Base-by-base conservation (phyloP, 2,888 invertebrate genomes). In the Tetranychus truncatus region DNA sequence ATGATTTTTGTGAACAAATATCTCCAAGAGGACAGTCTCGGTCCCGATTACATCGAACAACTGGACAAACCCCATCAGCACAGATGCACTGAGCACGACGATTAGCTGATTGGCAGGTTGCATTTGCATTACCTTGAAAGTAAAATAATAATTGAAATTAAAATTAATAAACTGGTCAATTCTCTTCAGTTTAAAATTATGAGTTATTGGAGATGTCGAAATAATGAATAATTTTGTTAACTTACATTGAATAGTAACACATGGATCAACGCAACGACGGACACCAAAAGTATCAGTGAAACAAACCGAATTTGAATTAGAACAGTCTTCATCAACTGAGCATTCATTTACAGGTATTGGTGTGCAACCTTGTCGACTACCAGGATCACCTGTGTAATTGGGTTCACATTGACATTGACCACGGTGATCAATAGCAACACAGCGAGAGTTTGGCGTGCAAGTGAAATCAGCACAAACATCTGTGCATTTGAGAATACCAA, bases 21-120 rank as follows among this genome's bases (percentile, higher is more conserved):
- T 93, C 92, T 66, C 90, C 91, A 79, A 88, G 89, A 74, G 90
- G 87, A 80, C 94, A 94, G 81, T 93, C 92, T 78, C 92, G 91
- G 81, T 92, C 92, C 11, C 87, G 85, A 80, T 88, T 87, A 79
- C 91, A 91, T 75, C 89, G 86, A 84, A 93, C 93, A 78, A 34
- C 34, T 5, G 92, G 92, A 81, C 88, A 88, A 78, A 92, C 84
- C 3, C 34, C 34, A 5, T 34, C 34, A 66, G 90, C 89, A 81
- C 93, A 93, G 65, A 86, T 85, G 81, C 92, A 93, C 24, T 87
- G 84, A 1, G 90, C 87, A 73, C 83, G 85, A 80, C 92, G 92
- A 77, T 88, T 88, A 34, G 86, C 84, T 0, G 89, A 88, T 66
- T 87, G 86, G 81, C 94, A 94, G 67, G 87, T 80, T 0, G 92